Conservation (phyloP, 2,113 vertebrate genomes). For the Nannospalax galili region DNA sequence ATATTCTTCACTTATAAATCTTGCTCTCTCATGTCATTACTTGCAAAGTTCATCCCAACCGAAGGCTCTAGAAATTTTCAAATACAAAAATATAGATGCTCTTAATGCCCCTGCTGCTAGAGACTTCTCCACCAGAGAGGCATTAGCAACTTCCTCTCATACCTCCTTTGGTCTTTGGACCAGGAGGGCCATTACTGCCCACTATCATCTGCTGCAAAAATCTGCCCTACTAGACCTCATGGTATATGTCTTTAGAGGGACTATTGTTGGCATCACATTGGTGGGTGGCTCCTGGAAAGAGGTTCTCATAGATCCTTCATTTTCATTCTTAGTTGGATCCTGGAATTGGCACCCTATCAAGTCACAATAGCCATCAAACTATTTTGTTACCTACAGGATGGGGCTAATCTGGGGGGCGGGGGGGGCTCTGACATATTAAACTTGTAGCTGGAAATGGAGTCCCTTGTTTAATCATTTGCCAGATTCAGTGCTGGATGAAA, state of each 20-base stretch:
- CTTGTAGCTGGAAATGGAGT: neutral
- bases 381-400: neutral
- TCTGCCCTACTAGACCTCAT: neutral
- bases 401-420: neutral
- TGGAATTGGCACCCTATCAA: neutral
- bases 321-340: neutral
- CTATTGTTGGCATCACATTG: neutral
- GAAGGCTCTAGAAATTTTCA: neutral
- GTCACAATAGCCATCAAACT: neutral
- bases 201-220: conserved; percentile 29
- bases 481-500: neutral
- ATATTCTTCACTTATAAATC: conserved; percentile 9
- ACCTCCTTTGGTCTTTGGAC: neutral
- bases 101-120: neutral
- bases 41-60: neutral
- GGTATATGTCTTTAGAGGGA: neutral
- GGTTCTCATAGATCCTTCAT: neutral
- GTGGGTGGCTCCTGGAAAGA: neutral
- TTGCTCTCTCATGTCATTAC: neutral
- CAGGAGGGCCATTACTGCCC: neutral
- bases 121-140: neutral
- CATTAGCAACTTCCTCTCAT: neutral
- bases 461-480: neutral
- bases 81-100: neutral
- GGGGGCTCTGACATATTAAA: neutral